Conservation (phyloP, 2,113 vertebrate genomes). For the Malaclemys terrapin region DNA sequence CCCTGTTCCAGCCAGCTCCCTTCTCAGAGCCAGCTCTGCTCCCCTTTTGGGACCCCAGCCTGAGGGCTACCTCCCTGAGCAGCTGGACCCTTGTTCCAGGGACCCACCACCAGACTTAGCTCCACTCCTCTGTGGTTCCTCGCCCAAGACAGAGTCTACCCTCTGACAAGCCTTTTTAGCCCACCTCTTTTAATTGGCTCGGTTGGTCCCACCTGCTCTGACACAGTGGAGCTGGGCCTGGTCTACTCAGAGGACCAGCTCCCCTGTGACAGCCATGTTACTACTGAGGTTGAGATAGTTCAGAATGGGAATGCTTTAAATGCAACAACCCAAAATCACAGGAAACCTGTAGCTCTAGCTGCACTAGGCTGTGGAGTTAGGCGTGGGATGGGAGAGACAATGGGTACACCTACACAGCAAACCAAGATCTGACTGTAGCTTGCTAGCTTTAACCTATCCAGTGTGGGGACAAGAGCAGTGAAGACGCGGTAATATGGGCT, state of each 20-base stretch:
- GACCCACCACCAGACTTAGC: background rate
- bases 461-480: background rate
- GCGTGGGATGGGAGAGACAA: background rate
- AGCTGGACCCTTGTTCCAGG: background rate
- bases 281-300: background rate
- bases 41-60: background rate
- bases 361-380: background rate
- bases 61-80: background rate
- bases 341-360: background rate
- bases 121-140: background rate
- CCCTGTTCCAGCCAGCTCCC: background rate
- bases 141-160: background rate
- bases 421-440: background rate
- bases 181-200: background rate
- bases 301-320: background rate
- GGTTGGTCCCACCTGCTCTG: background rate
- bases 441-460: background rate
- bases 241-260: background rate
- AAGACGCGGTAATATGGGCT: background rate
- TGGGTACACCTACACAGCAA: background rate
- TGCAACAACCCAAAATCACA: background rate
- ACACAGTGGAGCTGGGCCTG: background rate
- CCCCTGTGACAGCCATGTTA: background rate
- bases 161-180: background rate
- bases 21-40: background rate